Evolutionary conservation across 2,797 vertebrate genomes (phyloP).

Genomic region (Chiloscyllium punctatum): DNA sequence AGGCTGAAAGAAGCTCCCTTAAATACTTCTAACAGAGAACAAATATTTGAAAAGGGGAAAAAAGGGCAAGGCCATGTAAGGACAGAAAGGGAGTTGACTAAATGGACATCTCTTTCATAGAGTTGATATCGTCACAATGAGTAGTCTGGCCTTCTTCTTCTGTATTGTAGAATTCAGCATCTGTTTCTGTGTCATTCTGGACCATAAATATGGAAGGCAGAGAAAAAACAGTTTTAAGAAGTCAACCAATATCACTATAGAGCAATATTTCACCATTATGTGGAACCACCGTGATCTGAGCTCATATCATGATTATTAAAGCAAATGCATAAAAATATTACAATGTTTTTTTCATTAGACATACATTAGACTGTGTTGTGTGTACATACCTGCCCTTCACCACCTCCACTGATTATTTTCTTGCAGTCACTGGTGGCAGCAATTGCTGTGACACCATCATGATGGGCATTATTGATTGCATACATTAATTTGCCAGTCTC

Average conservation of each 20-base stretch:
- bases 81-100: not conserved
- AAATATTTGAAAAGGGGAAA: not conserved
- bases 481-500: slow-evolving; percentile 67
- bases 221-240: not conserved
- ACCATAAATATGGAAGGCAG: not conserved
- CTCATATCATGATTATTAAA: not conserved
- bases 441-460: slow-evolving; percentile 69
- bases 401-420: slow-evolving; percentile 76
- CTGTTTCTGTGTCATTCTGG: not conserved
- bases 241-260: not conserved
- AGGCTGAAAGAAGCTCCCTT: not conserved
- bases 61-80: not conserved
- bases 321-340: not conserved
- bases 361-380: not conserved
- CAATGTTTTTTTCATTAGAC: not conserved
- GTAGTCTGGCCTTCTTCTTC: not conserved
- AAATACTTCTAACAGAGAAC: not conserved
- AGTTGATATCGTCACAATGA: not conserved
- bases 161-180: not conserved
- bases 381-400: slow-evolving; percentile 72
- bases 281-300: not conserved
- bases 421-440: slow-evolving; percentile 67
- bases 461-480: slow-evolving; percentile 67
- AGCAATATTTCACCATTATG: not conserved
- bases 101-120: not conserved